These are phyloP conservation scores for Ylistrum balloti DNA, from an alignment of 1,140 invertebrate species.

Conservation along the genomic window DNA sequence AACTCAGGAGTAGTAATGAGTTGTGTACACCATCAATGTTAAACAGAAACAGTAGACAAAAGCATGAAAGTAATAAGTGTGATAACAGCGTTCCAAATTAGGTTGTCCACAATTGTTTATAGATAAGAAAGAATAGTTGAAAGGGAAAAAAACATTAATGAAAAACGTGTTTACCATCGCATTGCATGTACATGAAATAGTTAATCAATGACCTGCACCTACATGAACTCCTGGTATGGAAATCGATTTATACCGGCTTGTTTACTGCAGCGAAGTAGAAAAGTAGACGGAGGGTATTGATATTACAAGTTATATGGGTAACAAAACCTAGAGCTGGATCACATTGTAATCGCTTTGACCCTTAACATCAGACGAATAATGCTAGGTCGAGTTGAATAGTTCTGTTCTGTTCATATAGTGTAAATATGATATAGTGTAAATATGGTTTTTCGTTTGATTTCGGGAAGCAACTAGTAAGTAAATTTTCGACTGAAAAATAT, in stretches of 20 bases:
- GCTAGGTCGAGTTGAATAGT: too few species aligned
- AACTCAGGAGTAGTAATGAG: too few species aligned
- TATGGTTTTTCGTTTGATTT: too few species aligned
- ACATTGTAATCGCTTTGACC: background rate
- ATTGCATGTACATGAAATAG: background rate
- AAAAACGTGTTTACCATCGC: background rate
- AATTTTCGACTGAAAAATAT: too few species aligned
- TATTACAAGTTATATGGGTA: background rate
- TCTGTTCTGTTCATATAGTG: too few species aligned
- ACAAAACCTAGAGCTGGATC: background rate
- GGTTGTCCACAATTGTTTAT: background rate
- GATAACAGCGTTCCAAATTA: background rate
- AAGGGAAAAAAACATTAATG: background rate
- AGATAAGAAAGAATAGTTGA: background rate
- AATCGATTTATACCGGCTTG: constrained; percentile 5
- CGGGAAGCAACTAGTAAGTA: too few species aligned
- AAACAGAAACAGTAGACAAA: too few species aligned
- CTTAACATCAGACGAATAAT: background rate
- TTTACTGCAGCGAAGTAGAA: background rate
- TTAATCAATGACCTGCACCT: background rate
- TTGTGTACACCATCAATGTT: too few species aligned
- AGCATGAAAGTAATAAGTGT: background rate
- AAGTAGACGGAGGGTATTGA: background rate
- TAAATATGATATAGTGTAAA: too few species aligned
- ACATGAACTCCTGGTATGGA: background rate